These are phyloP conservation scores for Pycnomerus fuliginosus DNA, from an alignment of 2,888 invertebrate species.

Conservation along the genomic window DNA sequence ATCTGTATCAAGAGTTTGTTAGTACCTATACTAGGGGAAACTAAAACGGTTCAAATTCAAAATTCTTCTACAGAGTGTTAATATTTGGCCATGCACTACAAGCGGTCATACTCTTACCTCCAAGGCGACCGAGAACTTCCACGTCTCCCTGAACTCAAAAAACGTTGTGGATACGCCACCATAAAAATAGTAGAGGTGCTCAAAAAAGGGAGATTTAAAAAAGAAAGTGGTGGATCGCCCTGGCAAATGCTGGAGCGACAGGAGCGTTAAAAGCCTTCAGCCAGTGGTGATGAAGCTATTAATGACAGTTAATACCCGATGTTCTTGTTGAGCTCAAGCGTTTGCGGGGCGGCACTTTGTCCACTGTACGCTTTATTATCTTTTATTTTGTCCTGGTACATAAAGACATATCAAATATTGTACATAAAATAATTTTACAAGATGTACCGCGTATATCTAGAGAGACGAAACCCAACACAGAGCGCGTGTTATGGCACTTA, in stretches of 20 bases:
- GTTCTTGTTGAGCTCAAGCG: constrained; percentile 39
- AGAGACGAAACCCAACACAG: no score
- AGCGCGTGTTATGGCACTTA: no score
- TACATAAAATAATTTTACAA: no score
- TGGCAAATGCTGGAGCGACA: constrained; percentile 66
- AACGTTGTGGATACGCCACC: constrained; percentile 26
- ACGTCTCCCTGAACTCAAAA: constrained; percentile 38
- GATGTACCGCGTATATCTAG: no score
- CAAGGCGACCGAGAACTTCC: constrained; percentile 42
- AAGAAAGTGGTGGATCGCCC: constrained; percentile 54
- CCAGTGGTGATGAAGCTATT: constrained; percentile 9
- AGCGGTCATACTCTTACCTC: constrained; percentile 44
- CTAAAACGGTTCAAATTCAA: no score
- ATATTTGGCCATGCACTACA: no score
- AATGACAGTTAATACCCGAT: not conserved
- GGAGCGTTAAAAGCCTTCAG: constrained; percentile 40
- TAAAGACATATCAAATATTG: no score
- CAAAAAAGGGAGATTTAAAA: constrained; percentile 20
- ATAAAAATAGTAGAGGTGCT: constrained; percentile 17
- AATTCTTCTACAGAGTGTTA: no score
- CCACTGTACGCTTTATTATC: no score
- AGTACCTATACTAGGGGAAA: no score
- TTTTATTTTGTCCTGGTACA: no score
- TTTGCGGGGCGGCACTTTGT: constrained; percentile 41
- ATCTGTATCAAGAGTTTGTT: no score